Conservation (phyloP, 2,797 vertebrate genomes). For the Syngnathus rostellatus region DNA sequence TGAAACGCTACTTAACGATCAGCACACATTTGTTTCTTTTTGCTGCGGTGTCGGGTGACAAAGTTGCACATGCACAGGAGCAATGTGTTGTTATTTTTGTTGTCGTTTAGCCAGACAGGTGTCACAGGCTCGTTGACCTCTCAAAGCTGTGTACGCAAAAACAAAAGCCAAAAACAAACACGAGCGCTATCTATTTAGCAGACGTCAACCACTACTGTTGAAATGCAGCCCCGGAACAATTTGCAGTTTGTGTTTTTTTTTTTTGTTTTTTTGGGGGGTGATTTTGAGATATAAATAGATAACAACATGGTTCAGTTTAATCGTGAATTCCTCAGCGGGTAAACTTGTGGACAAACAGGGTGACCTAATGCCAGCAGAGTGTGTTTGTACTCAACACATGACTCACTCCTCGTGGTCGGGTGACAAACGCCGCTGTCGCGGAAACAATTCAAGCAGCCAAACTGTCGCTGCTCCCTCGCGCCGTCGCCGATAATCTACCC, state of each 20-base stretch:
- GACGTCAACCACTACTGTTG: conserved; percentile 55
- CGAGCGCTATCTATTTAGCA: conserved; percentile 77
- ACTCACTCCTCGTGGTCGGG: neutral
- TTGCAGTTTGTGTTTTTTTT: too few relatives aligned
- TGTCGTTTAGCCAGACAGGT: conserved; percentile 69
- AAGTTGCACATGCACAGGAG: neutral
- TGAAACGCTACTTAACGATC: neutral
- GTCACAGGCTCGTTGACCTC: conserved; percentile 65
- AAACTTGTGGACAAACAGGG: neutral
- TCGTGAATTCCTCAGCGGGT: neutral
- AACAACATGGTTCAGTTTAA: too few relatives aligned
- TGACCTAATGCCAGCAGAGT: neutral
- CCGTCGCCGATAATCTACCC: too few relatives aligned
- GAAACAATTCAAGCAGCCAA: neutral
- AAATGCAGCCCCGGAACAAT: neutral
- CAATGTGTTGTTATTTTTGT: conserved; percentile 49
- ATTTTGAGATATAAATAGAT: too few relatives aligned
- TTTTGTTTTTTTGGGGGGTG: too few relatives aligned
- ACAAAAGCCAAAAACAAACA: conserved; percentile 64
- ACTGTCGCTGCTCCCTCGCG: neutral
- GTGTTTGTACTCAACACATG: neutral
- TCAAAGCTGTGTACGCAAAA: conserved; percentile 77
- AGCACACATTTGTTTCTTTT: neutral
- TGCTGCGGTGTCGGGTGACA: neutral
- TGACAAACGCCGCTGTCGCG: neutral